A percentile compares a stretch with the other conserved stretches of the same genome.
Conservation (phyloP, 2,113 vertebrate species). For the Miniopterus natalensis region DNA sequence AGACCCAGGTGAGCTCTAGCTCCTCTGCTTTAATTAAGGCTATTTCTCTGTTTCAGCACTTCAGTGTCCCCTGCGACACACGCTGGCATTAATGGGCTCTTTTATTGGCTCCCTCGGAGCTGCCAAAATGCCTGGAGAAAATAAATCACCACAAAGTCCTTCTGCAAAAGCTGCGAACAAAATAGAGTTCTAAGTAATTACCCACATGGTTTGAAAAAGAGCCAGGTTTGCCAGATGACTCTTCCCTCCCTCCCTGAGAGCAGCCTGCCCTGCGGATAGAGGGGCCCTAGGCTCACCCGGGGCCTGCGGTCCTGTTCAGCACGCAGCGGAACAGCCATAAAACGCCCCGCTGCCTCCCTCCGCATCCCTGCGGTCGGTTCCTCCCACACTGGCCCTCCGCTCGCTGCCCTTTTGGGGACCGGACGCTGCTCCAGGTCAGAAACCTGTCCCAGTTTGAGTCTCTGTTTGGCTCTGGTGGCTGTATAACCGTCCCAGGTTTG, state of each 20-base stretch:
- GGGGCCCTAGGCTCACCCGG: rapidly evolving
- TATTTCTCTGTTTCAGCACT: background rate
- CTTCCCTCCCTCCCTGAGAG: background rate
- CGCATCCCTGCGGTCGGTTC: rapidly evolving
- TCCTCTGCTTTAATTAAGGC: background rate
- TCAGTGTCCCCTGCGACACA: background rate
- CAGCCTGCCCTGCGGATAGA: background rate
- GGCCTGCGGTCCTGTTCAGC: background rate
- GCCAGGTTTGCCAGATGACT: background rate
- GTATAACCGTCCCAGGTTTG: background rate
- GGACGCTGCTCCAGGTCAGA: rapidly evolving
- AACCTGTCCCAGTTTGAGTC: background rate
- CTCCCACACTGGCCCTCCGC: rapidly evolving
- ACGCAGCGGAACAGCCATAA: rapidly evolving
- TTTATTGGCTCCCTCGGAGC: background rate
- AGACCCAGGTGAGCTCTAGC: constrained; percentile 53
- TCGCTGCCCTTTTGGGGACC: background rate
- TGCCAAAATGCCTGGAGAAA: constrained; percentile 29
- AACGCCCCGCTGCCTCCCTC: background rate
- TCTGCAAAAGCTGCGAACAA: constrained; percentile 53
- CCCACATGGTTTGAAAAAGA: background rate
- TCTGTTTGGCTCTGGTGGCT: background rate
- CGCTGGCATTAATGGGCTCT: background rate
- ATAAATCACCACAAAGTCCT: constrained; percentile 54
- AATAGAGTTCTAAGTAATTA: constrained; percentile 45